Conservation (phyloP, 1,140 invertebrate genomes). For the Leptinotarsa defecta region DNA sequence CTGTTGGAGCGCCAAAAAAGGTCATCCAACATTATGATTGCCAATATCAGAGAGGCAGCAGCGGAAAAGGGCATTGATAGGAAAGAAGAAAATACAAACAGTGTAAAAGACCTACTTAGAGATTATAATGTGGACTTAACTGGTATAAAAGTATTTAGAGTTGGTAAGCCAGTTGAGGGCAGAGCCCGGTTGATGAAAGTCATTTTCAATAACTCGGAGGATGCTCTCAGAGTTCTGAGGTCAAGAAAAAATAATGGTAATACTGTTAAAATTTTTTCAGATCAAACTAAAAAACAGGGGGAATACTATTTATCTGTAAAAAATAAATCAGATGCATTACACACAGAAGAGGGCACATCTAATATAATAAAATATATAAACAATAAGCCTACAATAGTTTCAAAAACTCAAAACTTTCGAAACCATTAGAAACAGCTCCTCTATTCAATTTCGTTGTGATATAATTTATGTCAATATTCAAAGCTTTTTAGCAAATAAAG, state of each 20-base stretch:
- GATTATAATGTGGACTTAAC: conserved; percentile 9
- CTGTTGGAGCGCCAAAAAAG: neutral
- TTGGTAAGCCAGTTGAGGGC: neutral
- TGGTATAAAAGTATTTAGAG: conserved; percentile 15
- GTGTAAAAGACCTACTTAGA: neutral
- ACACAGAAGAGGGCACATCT: neutral
- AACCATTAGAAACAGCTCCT: neutral
- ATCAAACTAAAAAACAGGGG: conserved; percentile 7
- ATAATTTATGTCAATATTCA: too few relatives aligned
- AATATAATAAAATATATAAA: conserved; percentile 1
- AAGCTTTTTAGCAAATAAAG: too few relatives aligned
- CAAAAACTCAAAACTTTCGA: neutral
- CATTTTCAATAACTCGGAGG: too few relatives aligned
- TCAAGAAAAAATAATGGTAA: neutral
- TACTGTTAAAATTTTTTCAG: neutral
- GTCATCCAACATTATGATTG: conserved; percentile 1
- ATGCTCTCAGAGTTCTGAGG: too few relatives aligned
- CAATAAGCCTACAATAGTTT: neutral
- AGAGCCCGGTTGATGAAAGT: too few relatives aligned
- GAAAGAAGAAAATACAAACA: too few relatives aligned
- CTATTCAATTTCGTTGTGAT: neutral
- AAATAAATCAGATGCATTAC: conserved; percentile 3
- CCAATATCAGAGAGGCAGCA: neutral
- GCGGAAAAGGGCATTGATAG: neutral
- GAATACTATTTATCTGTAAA: conserved; percentile 11